phyloP scores from a whole-genome alignment of 37 sponge, comb jelly and placozoan species.

The Bolinopsis microptera region DNA sequence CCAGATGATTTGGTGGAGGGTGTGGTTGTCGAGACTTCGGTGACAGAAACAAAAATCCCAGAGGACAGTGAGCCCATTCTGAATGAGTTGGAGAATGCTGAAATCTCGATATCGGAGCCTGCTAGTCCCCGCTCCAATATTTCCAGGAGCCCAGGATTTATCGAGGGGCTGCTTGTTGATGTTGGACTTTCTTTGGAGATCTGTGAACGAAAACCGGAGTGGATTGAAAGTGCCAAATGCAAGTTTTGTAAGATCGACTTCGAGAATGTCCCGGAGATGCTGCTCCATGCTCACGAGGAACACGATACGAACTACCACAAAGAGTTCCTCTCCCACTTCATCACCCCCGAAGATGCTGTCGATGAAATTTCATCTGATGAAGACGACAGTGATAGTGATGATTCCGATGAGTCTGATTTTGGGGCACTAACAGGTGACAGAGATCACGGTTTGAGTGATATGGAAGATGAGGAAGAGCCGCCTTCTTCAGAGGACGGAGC shows the following conservation, averaged over 20 bases:
- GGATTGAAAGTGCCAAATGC: not conserved
- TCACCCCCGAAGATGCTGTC: not conserved
- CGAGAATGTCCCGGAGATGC: conserved; percentile 49
- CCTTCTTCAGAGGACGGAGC: not conserved
- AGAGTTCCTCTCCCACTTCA: not conserved
- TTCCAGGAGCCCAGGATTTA: not conserved
- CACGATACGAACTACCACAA: conserved; percentile 46
- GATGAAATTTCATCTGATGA: not conserved
- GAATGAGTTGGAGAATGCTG: not conserved
- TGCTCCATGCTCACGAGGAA: not conserved
- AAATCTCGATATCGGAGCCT: not conserved
- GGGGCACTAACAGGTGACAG: not conserved
- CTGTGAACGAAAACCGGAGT: conserved; percentile 23
- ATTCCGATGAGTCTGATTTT: not conserved
- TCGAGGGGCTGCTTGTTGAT: conserved; percentile 22
- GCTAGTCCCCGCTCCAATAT: not conserved
- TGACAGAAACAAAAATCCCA: not conserved
- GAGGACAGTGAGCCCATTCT: not conserved
- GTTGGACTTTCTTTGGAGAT: conserved; percentile 22
- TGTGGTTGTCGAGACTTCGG: not conserved
- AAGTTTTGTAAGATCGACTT: conserved; percentile 38
- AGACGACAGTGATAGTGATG: not conserved
- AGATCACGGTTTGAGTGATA: conserved; percentile 50
- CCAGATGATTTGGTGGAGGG: conserved; percentile 25
- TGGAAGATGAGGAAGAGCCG: not conserved